Evolutionary conservation across 2,888 invertebrate species (phyloP), one percentile per base, ranked within the genome.

Genomic region (Troides aeacus): DNA sequence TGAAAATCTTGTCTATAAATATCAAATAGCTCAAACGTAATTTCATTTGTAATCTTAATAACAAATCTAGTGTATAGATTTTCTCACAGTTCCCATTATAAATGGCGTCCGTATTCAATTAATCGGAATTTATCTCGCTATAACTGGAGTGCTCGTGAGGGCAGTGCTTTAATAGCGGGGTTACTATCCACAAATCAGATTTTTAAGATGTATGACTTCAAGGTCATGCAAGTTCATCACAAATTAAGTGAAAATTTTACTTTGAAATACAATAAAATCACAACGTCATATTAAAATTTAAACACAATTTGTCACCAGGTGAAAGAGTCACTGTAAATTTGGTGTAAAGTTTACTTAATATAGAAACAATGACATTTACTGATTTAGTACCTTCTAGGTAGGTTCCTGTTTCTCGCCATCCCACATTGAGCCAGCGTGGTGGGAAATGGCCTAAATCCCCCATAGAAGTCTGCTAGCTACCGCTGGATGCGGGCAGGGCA

Each of bases 31-130:
- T 79, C 75, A 76, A 78, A 80, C 81, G 84, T 84, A 85, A 85
- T 84, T 80, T 78, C 81, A 83, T 84, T 76, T 78, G 74, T 86
- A 81, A 89, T 90, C 90, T 89, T 88, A 90, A 90, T 89, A 88
- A 88, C 84, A 78, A 82, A 90, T 89, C 89, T 84, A 72, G 73
- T 79, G 76, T 82, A 86, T 84, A 83, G 83, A 88, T 86, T 82
- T 85, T 87, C 85, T 82, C 80, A 82, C 78, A 78, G 76, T 80
- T 78, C 81, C 53, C 76, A 85, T 86, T 87, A 86, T 83, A 84
- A 86, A 86, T 83, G 82, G 77, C 79, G 84, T 83, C 80, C 80
- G 81, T 76, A 84, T 87, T 88, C 88, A 88, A 90, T 89, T 88
- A 87, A 80, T 78, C 74, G 74, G 74, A 78, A 81, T 84, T 84